These are phyloP conservation scores for Epinotia nisella DNA, from an alignment of 2,888 invertebrate species.

Conservation along the genomic window DNA sequence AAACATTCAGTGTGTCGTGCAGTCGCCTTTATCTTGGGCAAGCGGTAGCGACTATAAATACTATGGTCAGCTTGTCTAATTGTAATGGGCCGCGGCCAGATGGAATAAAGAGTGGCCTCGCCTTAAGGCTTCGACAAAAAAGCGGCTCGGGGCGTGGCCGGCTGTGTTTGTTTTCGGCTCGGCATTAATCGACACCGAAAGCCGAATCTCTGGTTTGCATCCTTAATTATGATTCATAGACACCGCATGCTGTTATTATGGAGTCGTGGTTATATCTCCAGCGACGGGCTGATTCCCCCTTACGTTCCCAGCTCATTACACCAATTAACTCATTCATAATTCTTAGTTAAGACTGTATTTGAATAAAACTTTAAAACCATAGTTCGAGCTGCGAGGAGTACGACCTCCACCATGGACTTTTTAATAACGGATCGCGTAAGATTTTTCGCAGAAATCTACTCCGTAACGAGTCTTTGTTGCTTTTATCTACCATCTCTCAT, in stretches of 20 bases:
- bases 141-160: conserved; percentile 59
- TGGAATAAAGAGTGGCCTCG: conserved; percentile 62
- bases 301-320: conserved; percentile 73
- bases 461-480: conserved; percentile 61
- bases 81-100: conserved; percentile 64
- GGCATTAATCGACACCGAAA: conserved; percentile 75
- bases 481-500: conserved; percentile 59
- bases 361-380: conserved; percentile 54
- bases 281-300: conserved; percentile 67
- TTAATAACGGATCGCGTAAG: conserved; percentile 45
- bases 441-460: conserved; percentile 50
- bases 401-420: conserved; percentile 35
- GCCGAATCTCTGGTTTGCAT: conserved; percentile 69
- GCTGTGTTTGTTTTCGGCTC: conserved; percentile 78
- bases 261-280: conserved; percentile 68
- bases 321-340: conserved; percentile 78
- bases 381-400: conserved; percentile 34
- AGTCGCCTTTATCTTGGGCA: conserved; percentile 60
- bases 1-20: conserved; percentile 58
- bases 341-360: conserved; percentile 61
- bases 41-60: conserved; percentile 68
- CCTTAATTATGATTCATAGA: conserved; percentile 82
- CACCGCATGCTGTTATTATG: conserved; percentile 75
- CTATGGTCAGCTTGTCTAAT: conserved; percentile 60
- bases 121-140: conserved; percentile 63